Percentiles rank a stretch among this genome's conserved stretches.
Evolutionary conservation across 2,797 vertebrate genomes (phyloP).

Genomic region (Crypturellus tataupa): DNA sequence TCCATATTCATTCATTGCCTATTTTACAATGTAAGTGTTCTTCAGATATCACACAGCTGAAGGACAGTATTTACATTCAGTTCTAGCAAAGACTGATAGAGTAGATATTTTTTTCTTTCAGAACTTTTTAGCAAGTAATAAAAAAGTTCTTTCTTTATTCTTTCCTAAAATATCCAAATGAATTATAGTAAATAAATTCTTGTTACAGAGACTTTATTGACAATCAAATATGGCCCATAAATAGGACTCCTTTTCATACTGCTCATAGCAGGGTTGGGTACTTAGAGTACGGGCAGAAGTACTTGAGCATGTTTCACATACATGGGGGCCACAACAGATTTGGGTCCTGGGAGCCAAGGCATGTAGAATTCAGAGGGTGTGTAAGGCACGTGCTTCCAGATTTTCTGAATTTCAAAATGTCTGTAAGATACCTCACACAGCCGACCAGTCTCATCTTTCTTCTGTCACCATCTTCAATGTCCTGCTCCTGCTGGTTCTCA

Average conservation of each 20-base stretch:
- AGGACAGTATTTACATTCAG: background rate
- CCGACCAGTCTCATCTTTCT: background rate
- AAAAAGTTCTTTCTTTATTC: background rate
- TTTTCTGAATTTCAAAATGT: background rate
- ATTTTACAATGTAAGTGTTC: background rate
- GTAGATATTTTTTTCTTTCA: background rate
- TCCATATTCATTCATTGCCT: constrained; percentile 12
- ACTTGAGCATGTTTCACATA: background rate
- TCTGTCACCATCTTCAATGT: background rate
- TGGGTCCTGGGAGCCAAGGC: background rate
- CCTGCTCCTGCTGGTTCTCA: background rate
- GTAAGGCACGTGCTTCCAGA: background rate
- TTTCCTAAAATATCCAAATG: background rate
- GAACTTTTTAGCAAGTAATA: background rate
- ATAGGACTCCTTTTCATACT: background rate
- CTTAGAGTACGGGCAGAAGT: background rate
- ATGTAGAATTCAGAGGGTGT: background rate
- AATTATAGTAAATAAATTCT: background rate
- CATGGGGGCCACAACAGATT: background rate
- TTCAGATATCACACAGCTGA: background rate
- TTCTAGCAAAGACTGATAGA: background rate
- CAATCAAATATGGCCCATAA: background rate
- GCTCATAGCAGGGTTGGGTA: background rate
- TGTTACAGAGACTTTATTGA: background rate
- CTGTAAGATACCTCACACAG: background rate